A percentile compares a stretch with the other conserved stretches of the same genome.
phyloP scores from a whole-genome alignment of 2,113 vertebrate species.

The Eonycteris spelaea region DNA sequence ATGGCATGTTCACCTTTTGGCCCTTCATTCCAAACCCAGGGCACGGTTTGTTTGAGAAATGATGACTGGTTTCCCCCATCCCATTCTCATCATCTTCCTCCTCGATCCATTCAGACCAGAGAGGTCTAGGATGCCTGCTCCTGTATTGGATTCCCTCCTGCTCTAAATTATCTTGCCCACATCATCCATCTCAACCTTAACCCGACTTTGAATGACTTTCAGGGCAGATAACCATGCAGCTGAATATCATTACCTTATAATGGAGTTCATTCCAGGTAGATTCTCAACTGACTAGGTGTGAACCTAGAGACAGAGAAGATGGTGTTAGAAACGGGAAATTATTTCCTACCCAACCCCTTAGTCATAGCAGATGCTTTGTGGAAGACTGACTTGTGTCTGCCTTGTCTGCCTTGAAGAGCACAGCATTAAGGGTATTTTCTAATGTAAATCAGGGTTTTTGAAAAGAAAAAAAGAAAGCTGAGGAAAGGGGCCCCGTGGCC shows the following conservation, averaged over 20 bases:
- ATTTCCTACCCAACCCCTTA: background rate
- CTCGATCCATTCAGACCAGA: too few species aligned
- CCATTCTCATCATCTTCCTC: fast-evolving
- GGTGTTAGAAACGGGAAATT: background rate
- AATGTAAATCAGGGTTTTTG: background rate
- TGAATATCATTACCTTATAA: background rate
- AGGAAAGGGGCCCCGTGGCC: background rate
- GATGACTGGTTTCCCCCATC: background rate
- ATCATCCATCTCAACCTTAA: background rate
- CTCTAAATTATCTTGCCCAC: background rate
- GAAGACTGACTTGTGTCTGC: background rate
- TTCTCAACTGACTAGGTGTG: background rate
- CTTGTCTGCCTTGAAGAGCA: background rate
- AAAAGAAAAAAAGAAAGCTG: background rate
- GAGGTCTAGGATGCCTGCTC: background rate
- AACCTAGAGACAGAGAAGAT: background rate
- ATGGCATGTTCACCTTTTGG: background rate
- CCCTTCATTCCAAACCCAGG: background rate
- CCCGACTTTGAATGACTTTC: background rate
- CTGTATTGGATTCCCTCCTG: background rate
- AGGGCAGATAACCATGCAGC: background rate
- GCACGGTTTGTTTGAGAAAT: background rate
- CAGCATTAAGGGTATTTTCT: background rate
- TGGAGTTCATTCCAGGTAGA: background rate
- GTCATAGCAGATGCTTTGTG: background rate